Percentiles rank a stretch among this genome's conserved stretches.
phyloP scores from a whole-genome alignment of 2,113 vertebrate species.

The Coryphaenoides rupestris region DNA sequence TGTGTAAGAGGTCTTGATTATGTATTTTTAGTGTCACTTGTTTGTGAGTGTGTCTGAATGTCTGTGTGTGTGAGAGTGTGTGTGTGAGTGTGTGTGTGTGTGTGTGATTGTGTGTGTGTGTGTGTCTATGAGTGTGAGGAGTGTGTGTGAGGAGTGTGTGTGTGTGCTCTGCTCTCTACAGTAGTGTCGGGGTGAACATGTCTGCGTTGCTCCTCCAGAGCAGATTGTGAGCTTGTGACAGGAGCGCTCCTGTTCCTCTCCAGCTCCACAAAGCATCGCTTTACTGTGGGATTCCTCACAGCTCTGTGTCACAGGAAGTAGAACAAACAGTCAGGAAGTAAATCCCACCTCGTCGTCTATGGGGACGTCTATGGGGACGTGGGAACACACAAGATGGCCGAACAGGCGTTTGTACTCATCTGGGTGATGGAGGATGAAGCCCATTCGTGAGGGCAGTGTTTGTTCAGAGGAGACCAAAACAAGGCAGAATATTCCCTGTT shows the following conservation, averaged over 20 bases:
- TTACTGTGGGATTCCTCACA: constrained; percentile 34
- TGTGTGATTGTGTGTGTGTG: no score
- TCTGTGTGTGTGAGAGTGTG: constrained; percentile 27
- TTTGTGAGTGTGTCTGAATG: constrained; percentile 51
- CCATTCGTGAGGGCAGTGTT: constrained; percentile 14
- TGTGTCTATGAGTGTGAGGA: no score
- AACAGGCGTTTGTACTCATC: no score
- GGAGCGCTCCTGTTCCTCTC: constrained; percentile 37
- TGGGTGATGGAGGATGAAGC: no score
- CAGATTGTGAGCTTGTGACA: constrained; percentile 5
- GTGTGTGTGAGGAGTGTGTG: no score
- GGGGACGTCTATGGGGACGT: no score
- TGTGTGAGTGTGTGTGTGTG: no score
- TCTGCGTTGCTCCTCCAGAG: constrained; percentile 23
- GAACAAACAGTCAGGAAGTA: constrained; percentile 15
- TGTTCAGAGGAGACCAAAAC: no score
- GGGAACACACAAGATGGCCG: no score
- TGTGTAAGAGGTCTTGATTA: no score
- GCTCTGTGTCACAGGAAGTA: constrained; percentile 26
- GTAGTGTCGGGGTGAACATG: constrained; percentile 38
- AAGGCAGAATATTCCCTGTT: not conserved
- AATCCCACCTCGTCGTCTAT: constrained; percentile 6
- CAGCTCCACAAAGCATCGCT: constrained; percentile 44
- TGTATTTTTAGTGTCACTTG: no score
- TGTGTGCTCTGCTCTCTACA: constrained; percentile 37